Evolutionary conservation across 2,888 invertebrate species (phyloP).

Genomic region (Spisula subtruncata): DNA sequence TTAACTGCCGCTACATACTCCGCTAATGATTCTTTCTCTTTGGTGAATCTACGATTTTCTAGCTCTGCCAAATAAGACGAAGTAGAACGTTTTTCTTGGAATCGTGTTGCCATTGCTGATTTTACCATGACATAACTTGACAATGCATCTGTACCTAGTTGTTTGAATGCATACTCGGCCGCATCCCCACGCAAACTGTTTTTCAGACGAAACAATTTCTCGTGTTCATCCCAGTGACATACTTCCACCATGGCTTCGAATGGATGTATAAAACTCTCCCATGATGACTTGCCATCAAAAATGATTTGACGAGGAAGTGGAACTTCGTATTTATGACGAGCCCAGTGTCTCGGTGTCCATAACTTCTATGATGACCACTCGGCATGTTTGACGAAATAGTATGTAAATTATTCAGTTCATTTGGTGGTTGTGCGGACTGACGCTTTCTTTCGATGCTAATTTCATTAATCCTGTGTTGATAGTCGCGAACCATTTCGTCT

Average conservation of each 20-base stretch:
- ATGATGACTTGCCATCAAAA: slow-evolving; percentile 59
- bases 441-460: slow-evolving; percentile 15
- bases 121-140: slow-evolving; percentile 13
- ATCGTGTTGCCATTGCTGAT: slow-evolving; percentile 31
- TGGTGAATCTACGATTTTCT: slow-evolving; percentile 23
- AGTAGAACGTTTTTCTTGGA: background rate
- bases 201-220: slow-evolving; percentile 52
- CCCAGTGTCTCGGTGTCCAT: background rate
- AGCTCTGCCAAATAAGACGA: slow-evolving; percentile 35
- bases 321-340: slow-evolving; percentile 4
- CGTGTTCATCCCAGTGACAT: slow-evolving; percentile 55
- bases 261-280: slow-evolving; percentile 54
- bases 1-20: background rate
- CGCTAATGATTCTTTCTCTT: slow-evolving; percentile 6
- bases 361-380: slow-evolving; percentile 4
- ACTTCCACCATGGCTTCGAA: slow-evolving; percentile 38
- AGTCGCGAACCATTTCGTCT: background rate
- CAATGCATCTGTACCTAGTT: slow-evolving; percentile 33
- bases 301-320: slow-evolving; percentile 51
- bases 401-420: background rate
- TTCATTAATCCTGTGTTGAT: background rate
- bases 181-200: slow-evolving; percentile 59
- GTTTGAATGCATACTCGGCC: slow-evolving; percentile 35
- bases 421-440: slow-evolving; percentile 1
- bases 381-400: background rate